Evolutionary conservation across 2,113 vertebrate genomes (phyloP).

Genomic region (Hystrix cristata): DNA sequence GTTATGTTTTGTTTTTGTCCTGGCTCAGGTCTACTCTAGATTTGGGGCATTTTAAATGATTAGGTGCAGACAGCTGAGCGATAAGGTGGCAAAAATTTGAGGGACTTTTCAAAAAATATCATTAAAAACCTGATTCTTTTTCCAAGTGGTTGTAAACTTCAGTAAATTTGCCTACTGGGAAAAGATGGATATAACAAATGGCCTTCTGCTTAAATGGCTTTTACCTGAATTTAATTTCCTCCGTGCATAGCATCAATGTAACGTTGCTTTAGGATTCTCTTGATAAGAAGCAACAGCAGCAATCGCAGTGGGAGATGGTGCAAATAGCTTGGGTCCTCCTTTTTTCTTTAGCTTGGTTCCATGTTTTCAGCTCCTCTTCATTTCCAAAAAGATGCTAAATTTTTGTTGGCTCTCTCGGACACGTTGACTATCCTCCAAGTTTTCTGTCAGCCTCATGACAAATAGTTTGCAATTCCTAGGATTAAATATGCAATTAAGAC

Average conservation of each 20-base stretch:
- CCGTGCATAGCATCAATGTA: not conserved
- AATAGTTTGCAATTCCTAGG: slow-evolving; percentile 49
- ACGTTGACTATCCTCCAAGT: not conserved
- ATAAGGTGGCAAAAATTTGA: not conserved
- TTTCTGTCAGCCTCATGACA: not conserved
- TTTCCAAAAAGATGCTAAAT: not conserved
- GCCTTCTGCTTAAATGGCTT: slow-evolving; percentile 60
- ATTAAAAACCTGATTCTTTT: slow-evolving; percentile 70
- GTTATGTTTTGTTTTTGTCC: not conserved
- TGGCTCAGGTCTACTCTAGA: not conserved
- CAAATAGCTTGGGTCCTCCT: not conserved
- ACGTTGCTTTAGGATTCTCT: slow-evolving; percentile 18
- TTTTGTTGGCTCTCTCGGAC: not conserved
- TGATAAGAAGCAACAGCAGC: not conserved
- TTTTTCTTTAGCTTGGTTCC: not conserved
- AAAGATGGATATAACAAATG: slow-evolving; percentile 41
- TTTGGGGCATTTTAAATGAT: slow-evolving; percentile 17
- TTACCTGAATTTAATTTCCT: slow-evolving; percentile 56
- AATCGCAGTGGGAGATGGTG: not conserved
- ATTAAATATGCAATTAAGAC: slow-evolving; percentile 81
- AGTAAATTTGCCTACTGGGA: slow-evolving; percentile 60
- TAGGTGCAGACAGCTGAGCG: not conserved
- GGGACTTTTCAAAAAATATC: not conserved
- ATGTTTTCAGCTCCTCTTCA: slow-evolving; percentile 21
- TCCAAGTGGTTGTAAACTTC: slow-evolving; percentile 61